Conservation (phyloP, 2,797 vertebrate genomes). For the Coccyzus lansbergi region DNA sequence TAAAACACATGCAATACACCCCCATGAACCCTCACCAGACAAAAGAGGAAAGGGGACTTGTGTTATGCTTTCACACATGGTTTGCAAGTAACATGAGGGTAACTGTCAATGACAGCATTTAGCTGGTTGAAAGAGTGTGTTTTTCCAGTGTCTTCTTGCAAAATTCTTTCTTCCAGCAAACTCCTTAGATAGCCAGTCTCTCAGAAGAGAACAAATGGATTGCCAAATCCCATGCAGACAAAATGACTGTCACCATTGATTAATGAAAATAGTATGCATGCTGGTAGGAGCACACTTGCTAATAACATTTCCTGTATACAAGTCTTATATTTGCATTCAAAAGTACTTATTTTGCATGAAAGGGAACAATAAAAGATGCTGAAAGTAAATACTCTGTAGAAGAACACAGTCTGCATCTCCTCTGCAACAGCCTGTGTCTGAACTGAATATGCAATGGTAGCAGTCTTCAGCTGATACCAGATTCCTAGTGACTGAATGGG, state of each 20-base stretch:
- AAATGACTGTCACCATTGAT: conserved; percentile 24
- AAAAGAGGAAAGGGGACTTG: background rate
- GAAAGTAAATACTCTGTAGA: conserved; percentile 24
- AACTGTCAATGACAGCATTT: conserved; percentile 12
- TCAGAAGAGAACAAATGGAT: conserved; percentile 1
- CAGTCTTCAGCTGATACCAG: conserved; percentile 22
- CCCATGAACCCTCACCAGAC: background rate
- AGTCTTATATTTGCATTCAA: conserved; percentile 34
- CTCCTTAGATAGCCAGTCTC: background rate
- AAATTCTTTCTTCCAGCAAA: conserved; percentile 25
- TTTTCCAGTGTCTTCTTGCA: background rate
- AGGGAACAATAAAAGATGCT: conserved; percentile 42
- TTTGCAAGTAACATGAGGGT: background rate
- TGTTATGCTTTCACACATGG: background rate
- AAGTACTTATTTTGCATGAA: conserved; percentile 42
- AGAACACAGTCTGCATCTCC: background rate
- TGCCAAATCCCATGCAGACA: conserved; percentile 20
- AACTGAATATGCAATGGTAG: background rate
- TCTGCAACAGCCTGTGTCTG: conserved; percentile 27
- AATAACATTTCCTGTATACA: conserved; percentile 27
- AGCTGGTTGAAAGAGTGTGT: conserved; percentile 13
- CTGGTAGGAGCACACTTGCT: background rate
- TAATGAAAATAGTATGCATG: conserved; percentile 41
- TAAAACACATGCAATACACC: background rate
- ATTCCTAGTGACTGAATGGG: conserved; percentile 63